Conservation (phyloP, 2,113 vertebrate genomes). For the Cyprinodon brontotheroides region DNA sequence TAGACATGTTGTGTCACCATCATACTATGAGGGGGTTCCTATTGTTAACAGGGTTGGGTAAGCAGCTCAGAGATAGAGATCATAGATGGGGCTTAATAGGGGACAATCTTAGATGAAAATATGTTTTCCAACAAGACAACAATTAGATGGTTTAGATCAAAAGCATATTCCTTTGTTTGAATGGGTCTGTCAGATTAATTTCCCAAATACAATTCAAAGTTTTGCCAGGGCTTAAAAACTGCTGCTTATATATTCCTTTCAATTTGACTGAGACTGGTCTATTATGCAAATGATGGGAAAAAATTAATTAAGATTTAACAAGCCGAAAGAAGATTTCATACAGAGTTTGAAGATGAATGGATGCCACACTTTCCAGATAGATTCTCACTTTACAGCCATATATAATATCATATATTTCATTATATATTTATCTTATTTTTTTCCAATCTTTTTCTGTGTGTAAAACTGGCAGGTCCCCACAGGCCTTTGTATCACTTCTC, state of each 20-base stretch:
- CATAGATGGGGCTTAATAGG: no score
- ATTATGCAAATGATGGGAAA: neutral
- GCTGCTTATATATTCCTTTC: neutral
- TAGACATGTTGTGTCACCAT: no score
- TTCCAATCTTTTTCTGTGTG: slow-evolving; percentile 4
- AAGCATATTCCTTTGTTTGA: neutral
- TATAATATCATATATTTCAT: no score
- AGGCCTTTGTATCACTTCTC: slow-evolving; percentile 32
- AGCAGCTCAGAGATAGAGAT: no score
- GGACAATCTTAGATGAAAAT: no score
- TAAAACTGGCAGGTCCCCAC: slow-evolving; percentile 16
- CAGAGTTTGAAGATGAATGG: neutral
- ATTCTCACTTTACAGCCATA: neutral
- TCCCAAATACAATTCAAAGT: neutral
- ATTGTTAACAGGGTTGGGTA: no score
- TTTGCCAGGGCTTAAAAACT: neutral
- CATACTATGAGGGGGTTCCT: no score
- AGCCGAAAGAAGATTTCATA: neutral
- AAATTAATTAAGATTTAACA: neutral
- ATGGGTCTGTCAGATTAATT: neutral
- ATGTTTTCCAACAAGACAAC: neutral
- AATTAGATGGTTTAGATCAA: neutral
- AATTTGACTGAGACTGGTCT: neutral
- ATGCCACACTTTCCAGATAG: neutral
- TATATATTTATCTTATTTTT: neutral